Evolutionary conservation across 1,140 invertebrate species (phyloP).

Genomic region (Drosophila ohnishii): DNA sequence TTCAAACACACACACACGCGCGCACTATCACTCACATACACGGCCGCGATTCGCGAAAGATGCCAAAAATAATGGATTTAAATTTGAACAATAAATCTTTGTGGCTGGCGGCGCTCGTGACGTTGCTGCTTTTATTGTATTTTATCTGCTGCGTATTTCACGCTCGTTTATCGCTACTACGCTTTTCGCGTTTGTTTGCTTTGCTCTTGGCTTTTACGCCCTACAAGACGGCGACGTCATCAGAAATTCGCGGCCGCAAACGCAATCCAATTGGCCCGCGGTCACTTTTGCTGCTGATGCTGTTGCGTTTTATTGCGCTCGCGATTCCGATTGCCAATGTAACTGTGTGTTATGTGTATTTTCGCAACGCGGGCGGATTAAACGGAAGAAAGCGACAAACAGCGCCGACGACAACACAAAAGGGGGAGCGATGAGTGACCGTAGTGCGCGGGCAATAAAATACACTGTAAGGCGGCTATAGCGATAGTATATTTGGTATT

Average conservation of each 20-base stretch:
- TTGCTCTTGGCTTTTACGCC: conserved; percentile 40
- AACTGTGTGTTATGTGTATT: conserved; percentile 8
- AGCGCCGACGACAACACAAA: conserved; percentile 8
- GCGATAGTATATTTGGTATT: too few relatives aligned
- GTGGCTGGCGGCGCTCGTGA: conserved; percentile 16
- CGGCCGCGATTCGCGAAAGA: conserved; percentile 19
- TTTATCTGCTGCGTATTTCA: conserved; percentile 60
- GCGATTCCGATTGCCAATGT: conserved; percentile 11
- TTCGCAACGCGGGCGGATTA: conserved; percentile 24
- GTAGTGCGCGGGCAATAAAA: neutral
- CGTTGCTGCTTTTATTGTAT: conserved; percentile 37
- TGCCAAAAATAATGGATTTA: conserved; percentile 40
- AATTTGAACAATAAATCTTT: conserved; percentile 39
- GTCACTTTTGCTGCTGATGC: neutral
- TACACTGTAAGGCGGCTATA: neutral
- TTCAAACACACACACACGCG: conserved; percentile 18
- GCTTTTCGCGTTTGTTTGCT: conserved; percentile 61
- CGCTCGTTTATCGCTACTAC: conserved; percentile 48
- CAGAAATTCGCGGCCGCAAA: conserved; percentile 36
- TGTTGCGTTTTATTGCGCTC: conserved; percentile 2
- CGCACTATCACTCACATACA: conserved; percentile 21
- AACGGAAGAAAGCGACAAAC: conserved; percentile 34
- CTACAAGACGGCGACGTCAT: conserved; percentile 45
- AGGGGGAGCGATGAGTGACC: conserved; percentile 4
- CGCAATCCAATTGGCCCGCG: conserved; percentile 15